Conservation (phyloP, 2,888 invertebrate genomes). For the Isotomurus palustris region DNA sequence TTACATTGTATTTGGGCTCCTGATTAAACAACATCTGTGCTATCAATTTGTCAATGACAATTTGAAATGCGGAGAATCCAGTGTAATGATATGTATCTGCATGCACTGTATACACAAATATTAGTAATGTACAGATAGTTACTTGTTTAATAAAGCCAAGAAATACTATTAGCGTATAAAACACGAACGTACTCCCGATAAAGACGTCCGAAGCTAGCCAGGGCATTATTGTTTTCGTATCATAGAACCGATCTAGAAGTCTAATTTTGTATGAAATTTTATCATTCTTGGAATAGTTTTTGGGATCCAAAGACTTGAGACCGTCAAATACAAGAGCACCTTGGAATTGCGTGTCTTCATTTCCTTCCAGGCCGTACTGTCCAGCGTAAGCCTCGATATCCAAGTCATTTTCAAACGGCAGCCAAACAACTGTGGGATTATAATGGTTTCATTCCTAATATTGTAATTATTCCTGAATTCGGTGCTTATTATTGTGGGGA, state of each 20-base stretch:
- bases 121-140: no score
- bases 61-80: constrained; percentile 35
- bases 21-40: constrained; percentile 16
- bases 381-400: background rate
- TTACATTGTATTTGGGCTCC: constrained; percentile 14
- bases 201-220: background rate
- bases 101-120: background rate
- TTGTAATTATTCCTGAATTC: no score
- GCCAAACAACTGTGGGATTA: background rate
- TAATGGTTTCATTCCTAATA: no score
- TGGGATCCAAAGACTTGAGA: background rate
- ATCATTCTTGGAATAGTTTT: background rate
- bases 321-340: background rate
- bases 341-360: background rate
- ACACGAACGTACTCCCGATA: background rate
- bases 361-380: background rate
- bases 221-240: background rate
- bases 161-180: background rate
- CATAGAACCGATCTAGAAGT: background rate
- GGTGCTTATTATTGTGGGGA: no score
- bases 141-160: background rate
- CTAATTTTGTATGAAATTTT: constrained; percentile 6
- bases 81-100: constrained; percentile 25
- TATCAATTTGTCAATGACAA: constrained; percentile 33
- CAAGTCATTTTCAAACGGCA: background rate